phyloP scores from a whole-genome alignment of 2,888 invertebrate species.

The Asteroscopus sphinx region DNA sequence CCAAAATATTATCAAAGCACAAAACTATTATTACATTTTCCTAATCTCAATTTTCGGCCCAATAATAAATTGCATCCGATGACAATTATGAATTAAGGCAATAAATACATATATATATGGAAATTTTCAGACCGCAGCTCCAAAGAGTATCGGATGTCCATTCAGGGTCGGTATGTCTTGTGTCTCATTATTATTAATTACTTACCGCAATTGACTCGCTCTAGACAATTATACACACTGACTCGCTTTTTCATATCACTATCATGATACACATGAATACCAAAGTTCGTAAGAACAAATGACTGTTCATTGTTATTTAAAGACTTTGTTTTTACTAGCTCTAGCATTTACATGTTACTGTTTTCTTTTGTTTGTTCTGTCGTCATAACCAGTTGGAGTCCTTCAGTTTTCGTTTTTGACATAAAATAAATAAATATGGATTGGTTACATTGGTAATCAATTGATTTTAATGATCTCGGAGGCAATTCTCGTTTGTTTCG shows the following conservation, averaged over 20 bases:
- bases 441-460: too few species aligned
- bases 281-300: conserved; percentile 15
- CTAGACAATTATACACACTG: conserved; percentile 52
- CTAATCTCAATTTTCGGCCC: neutral
- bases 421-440: too few species aligned
- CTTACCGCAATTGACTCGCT: conserved; percentile 63
- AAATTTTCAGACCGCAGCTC: conserved; percentile 55
- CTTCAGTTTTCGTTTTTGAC: neutral
- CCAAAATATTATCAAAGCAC: too few species aligned
- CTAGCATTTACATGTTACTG: neutral
- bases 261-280: conserved; percentile 16
- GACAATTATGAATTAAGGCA: conserved; percentile 17
- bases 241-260: conserved; percentile 42
- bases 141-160: conserved; percentile 60
- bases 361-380: conserved; percentile 17
- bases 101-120: conserved; percentile 21
- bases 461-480: neutral
- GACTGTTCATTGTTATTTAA: conserved; percentile 11
- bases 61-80: conserved; percentile 7
- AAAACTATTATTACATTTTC: too few species aligned
- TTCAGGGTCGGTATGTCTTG: conserved; percentile 59
- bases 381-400: conserved; percentile 9
- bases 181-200: conserved; percentile 62
- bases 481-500: too few species aligned
- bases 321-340: neutral